Evolutionary conservation across 2,113 vertebrate species (phyloP).

Genomic region (Recurvirostra avosetta): DNA sequence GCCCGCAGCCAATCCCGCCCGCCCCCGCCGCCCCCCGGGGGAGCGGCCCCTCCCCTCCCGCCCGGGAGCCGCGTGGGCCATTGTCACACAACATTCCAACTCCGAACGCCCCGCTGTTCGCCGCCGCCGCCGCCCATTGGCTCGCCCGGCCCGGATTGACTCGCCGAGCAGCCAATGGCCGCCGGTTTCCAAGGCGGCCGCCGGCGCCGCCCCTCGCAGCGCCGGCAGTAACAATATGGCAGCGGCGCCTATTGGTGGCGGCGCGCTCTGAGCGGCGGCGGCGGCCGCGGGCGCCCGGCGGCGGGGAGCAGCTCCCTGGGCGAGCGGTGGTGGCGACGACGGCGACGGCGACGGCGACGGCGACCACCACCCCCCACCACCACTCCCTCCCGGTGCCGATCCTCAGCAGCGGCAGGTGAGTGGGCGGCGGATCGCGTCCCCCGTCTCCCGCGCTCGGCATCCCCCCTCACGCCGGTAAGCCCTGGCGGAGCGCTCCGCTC

Average conservation of each 20-base stretch:
- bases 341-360: too few relatives aligned
- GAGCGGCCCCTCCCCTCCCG: neutral
- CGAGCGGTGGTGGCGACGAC: neutral
- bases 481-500: neutral
- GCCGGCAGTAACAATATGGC: slow-evolving; percentile 26
- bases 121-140: slow-evolving; percentile 37
- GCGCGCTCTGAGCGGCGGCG: neutral
- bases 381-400: neutral
- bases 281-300: neutral
- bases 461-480: neutral
- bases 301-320: neutral
- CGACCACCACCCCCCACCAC: too few relatives aligned
- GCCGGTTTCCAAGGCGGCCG: slow-evolving; percentile 40
- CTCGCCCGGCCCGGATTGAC: slow-evolving; percentile 40
- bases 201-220: slow-evolving; percentile 37
- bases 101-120: slow-evolving; percentile 73
- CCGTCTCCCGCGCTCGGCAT: neutral
- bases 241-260: slow-evolving; percentile 24
- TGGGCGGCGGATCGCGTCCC: neutral
- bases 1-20: neutral
- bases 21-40: neutral
- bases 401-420: neutral
- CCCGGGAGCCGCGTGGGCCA: neutral
- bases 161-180: slow-evolving; percentile 9
- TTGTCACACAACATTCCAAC: slow-evolving; percentile 47